Conservation (phyloP, 2,113 vertebrate species). For the Triplophysa rosa region DNA sequence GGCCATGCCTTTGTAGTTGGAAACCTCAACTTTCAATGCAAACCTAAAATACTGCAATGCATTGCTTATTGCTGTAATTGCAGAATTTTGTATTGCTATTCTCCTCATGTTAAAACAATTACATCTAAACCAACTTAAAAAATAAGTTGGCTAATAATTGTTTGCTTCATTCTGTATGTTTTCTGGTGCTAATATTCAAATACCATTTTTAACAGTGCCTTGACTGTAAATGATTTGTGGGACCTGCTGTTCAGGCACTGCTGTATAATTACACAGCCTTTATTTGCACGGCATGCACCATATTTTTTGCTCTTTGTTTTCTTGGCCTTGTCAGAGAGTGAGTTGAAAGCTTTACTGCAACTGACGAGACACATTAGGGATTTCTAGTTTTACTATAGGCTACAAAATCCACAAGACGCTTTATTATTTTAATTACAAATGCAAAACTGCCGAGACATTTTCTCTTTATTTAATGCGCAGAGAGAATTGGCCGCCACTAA, state of each 20-base stretch:
- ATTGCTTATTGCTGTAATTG: no score
- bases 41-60: no score
- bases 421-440: conserved; percentile 43
- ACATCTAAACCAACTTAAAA: no score
- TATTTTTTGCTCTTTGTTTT: conserved; percentile 21
- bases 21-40: no score
- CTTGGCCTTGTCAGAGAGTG: conserved; percentile 26
- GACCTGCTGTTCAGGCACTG: conserved; percentile 11
- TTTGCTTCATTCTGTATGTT: no score
- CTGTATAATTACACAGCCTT: conserved; percentile 28
- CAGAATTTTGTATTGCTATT: no score
- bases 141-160: no score
- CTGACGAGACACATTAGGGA: conserved; percentile 30
- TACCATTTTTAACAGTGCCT: background rate
- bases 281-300: conserved; percentile 24
- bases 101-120: no score
- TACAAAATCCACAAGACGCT: conserved; percentile 33
- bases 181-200: background rate
- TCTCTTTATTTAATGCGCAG: conserved; percentile 24
- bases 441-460: conserved; percentile 24
- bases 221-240: conserved; percentile 26
- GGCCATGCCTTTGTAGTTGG: no score
- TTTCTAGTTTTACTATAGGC: conserved; percentile 48
- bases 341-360: conserved; percentile 49
- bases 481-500: conserved; percentile 36